phyloP scores from a whole-genome alignment of 2,113 vertebrate genomes.

The Puffinus mauretanicus region DNA sequence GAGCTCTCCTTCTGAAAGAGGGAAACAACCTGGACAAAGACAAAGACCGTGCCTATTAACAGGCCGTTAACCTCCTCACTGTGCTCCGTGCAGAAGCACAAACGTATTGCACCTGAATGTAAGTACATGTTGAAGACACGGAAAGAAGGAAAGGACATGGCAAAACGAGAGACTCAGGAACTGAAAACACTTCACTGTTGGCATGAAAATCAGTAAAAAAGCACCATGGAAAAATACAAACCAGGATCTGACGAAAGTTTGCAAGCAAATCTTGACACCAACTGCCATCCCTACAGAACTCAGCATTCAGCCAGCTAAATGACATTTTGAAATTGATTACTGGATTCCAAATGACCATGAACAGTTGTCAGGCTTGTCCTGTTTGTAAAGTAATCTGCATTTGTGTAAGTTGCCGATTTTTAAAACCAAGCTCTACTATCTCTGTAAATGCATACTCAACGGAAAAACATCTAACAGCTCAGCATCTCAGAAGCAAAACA shows the following conservation, averaged over 20 bases:
- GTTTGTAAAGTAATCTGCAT: neutral
- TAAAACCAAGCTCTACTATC: slow-evolving; percentile 32
- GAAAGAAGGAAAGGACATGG: neutral
- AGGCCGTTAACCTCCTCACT: neutral
- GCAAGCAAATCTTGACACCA: neutral
- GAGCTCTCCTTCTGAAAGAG: neutral
- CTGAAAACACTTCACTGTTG: neutral
- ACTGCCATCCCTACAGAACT: neutral
- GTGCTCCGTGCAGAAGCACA: neutral
- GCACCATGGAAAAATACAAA: neutral
- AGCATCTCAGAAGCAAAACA: slow-evolving; percentile 45
- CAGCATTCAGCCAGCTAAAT: neutral
- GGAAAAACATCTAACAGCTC: slow-evolving; percentile 51
- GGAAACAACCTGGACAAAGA: neutral
- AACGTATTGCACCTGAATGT: neutral
- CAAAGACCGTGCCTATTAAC: neutral
- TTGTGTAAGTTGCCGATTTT: slow-evolving; percentile 21
- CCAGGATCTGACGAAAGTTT: neutral
- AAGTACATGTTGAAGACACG: rapidly evolving
- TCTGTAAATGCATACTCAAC: slow-evolving; percentile 28
- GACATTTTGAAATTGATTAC: slow-evolving; percentile 9
- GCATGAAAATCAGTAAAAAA: neutral
- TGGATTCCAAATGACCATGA: neutral
- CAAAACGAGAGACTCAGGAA: neutral
- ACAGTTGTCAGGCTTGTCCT: neutral